These are phyloP conservation scores for Scaptomyza cyrtandrae DNA, from an alignment of 2,888 invertebrate species.

Conservation along the genomic window DNA sequence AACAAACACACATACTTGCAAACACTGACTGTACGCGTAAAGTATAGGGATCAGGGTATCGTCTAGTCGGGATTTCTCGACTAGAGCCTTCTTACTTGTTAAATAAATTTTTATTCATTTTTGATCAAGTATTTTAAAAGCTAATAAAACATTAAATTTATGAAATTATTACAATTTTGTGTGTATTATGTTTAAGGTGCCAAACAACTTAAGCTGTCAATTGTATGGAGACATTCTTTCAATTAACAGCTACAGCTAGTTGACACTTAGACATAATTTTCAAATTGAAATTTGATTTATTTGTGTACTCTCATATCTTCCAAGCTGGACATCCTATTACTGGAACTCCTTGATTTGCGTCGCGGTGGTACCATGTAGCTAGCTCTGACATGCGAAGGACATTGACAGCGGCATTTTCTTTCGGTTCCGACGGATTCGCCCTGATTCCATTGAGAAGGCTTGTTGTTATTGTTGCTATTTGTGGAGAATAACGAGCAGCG, in stretches of 20 bases:
- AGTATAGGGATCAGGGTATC: too few relatives aligned
- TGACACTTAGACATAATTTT: not conserved
- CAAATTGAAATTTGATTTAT: not conserved
- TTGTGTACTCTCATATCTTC: slow-evolving; percentile 24
- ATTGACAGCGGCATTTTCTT: slow-evolving; percentile 28
- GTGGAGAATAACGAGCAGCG: not conserved
- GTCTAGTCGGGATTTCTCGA: too few relatives aligned
- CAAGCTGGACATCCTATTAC: slow-evolving; percentile 6
- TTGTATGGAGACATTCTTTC: not conserved
- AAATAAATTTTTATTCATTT: not conserved
- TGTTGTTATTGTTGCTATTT: not conserved
- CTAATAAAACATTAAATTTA: slow-evolving; percentile 31
- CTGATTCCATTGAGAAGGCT: not conserved
- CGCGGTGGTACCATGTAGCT: not conserved
- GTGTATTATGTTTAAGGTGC: not conserved
- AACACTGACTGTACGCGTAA: too few relatives aligned
- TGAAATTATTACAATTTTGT: slow-evolving; percentile 21
- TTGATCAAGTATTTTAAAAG: slow-evolving; percentile 11
- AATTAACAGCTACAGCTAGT: slow-evolving; percentile 12
- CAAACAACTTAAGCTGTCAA: slow-evolving; percentile 10
- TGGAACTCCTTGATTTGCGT: slow-evolving; percentile 12
- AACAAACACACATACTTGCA: too few relatives aligned
- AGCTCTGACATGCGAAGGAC: not conserved
- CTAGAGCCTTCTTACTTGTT: too few relatives aligned
- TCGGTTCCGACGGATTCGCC: not conserved